Conservation (phyloP, 1,140 invertebrate species). For the Nixonia krombeini region DNA sequence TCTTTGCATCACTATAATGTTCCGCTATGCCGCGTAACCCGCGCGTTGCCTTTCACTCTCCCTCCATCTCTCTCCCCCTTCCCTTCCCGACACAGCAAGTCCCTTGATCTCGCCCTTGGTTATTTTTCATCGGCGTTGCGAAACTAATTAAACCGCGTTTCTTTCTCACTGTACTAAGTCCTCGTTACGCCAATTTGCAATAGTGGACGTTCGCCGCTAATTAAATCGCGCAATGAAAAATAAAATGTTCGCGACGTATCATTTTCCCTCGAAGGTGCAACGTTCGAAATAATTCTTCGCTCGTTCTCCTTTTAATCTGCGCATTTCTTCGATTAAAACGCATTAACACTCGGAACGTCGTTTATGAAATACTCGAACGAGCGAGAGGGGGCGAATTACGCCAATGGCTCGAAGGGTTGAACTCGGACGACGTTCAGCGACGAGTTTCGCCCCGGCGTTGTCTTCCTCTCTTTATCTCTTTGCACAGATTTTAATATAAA, state of each 20-base stretch:
- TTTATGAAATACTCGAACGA: slow-evolving; percentile 23
- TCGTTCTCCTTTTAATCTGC: too few species aligned
- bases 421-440: slow-evolving; percentile 42
- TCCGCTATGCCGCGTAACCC: slow-evolving; percentile 36
- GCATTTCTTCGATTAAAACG: too few species aligned
- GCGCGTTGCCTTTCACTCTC: slow-evolving; percentile 41
- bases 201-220: too few species aligned
- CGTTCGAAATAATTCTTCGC: too few species aligned
- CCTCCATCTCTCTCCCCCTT: slow-evolving; percentile 34
- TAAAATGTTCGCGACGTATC: too few species aligned
- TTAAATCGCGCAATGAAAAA: too few species aligned
- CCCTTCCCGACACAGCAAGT: slow-evolving; percentile 44
- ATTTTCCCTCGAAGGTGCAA: too few species aligned
- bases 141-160: slow-evolving; percentile 54
- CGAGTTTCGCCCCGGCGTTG: slow-evolving; percentile 39
- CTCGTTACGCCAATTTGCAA: too few species aligned
- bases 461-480: slow-evolving; percentile 67
- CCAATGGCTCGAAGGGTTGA: slow-evolving; percentile 64
- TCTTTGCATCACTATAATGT: slow-evolving; percentile 59
- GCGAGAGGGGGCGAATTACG: slow-evolving; percentile 46
- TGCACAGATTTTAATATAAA: slow-evolving; percentile 72
- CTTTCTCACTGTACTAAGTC: too few species aligned
- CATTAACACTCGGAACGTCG: slow-evolving; percentile 24
- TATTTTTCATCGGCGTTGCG: slow-evolving; percentile 57
- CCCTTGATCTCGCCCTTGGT: slow-evolving; percentile 56